A percentile compares a stretch with the other conserved stretches of the same genome.
phyloP scores from a whole-genome alignment of 2,797 vertebrate species.

The Malacoctenus gilli region DNA sequence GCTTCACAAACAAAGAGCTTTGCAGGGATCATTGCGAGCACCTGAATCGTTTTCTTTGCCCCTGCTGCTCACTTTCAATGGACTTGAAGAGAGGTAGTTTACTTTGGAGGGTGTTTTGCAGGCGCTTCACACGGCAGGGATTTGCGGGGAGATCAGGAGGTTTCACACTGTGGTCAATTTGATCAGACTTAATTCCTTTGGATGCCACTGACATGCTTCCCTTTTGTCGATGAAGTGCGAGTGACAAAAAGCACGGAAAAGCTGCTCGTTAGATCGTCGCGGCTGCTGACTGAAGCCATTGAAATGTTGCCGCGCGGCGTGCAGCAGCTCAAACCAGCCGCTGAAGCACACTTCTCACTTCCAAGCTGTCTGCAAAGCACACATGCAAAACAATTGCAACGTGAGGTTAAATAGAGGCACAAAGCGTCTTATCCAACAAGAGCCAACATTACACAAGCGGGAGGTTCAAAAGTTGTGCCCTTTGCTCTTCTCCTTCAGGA shows the following conservation, averaged over 20 bases:
- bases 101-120: slow-evolving; percentile 57
- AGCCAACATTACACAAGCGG: slow-evolving; percentile 62
- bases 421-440: slow-evolving; percentile 52
- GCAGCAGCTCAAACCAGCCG: no score
- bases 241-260: slow-evolving; percentile 47
- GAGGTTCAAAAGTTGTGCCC: slow-evolving; percentile 65
- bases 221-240: slow-evolving; percentile 62
- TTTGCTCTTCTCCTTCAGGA: slow-evolving; percentile 71
- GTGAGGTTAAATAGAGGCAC: slow-evolving; percentile 60
- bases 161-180: slow-evolving; percentile 69
- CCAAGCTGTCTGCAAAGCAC: slow-evolving; percentile 25
- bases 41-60: slow-evolving; percentile 2
- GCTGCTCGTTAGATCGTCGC: slow-evolving; percentile 44
- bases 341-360: slow-evolving; percentile 34
- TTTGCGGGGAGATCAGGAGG: slow-evolving; percentile 67
- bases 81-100: slow-evolving; percentile 44
- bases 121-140: slow-evolving; percentile 53
- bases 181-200: slow-evolving; percentile 68
- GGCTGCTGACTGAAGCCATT: slow-evolving; percentile 55
- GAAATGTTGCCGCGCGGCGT: slow-evolving; percentile 16
- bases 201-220: slow-evolving; percentile 45
- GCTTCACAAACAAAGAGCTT: slow-evolving; percentile 64
- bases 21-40: slow-evolving; percentile 48
- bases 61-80: slow-evolving; percentile 32
- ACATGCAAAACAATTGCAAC: slow-evolving; percentile 48